phyloP scores from a whole-genome alignment of 2,797 vertebrate species.

The Heteromormyrus szaboi region DNA sequence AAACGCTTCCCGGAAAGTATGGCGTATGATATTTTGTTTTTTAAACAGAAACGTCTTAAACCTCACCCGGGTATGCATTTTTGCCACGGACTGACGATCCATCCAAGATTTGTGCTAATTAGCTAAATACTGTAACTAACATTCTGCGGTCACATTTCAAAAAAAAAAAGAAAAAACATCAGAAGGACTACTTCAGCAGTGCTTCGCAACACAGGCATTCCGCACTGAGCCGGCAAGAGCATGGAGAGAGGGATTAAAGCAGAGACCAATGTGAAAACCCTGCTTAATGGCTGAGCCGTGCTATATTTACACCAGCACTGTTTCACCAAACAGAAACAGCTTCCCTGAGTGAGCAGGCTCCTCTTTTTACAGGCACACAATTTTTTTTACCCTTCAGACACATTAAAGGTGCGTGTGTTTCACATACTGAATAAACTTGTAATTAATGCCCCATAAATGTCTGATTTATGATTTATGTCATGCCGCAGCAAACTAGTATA shows the following conservation, averaged over 20 bases:
- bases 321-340: conserved; percentile 19
- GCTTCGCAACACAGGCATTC: conserved; percentile 24
- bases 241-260: conserved; percentile 32
- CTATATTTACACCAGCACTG: conserved; percentile 40
- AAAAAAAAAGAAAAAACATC: conserved; percentile 29
- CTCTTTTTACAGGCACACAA: conserved; percentile 9
- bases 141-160: conserved; percentile 19
- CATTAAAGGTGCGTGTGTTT: neutral
- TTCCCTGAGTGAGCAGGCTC: conserved; percentile 41
- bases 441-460: conserved; percentile 7
- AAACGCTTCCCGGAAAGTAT: neutral
- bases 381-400: neutral
- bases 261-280: conserved; percentile 41
- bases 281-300: conserved; percentile 23
- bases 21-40: neutral
- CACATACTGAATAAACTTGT: neutral
- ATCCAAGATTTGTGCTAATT: conserved; percentile 59
- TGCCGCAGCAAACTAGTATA: neutral
- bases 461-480: neutral
- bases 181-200: conserved; percentile 55
- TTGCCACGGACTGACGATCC: conserved; percentile 52
- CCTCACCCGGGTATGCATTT: neutral
- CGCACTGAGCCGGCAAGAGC: conserved; percentile 20
- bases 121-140: conserved; percentile 60
- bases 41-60: neutral